Evolutionary conservation across 2,888 invertebrate species (phyloP).

Genomic region (Sinohyriopsis cumingii): DNA sequence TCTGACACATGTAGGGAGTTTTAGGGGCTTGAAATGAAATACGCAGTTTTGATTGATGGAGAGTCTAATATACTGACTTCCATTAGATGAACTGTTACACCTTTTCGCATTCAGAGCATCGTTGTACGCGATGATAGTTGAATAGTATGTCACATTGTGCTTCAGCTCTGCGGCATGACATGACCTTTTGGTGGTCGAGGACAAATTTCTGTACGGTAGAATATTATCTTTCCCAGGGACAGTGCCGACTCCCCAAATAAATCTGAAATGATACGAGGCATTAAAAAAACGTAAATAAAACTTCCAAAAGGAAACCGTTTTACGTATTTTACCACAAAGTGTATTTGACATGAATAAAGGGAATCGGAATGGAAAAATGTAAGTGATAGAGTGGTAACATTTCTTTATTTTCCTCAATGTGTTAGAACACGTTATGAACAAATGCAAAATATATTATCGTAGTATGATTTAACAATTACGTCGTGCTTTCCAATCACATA

Average conservation of each 20-base stretch:
- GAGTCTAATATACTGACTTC: constrained; percentile 30
- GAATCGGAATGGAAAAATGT: too few relatives aligned
- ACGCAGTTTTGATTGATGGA: background rate
- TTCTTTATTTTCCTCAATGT: too few relatives aligned
- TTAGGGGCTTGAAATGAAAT: too few relatives aligned
- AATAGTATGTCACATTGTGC: constrained; percentile 51
- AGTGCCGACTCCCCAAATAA: constrained; percentile 47
- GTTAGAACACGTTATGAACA: too few relatives aligned
- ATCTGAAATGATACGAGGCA: constrained; percentile 21
- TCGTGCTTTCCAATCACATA: too few relatives aligned
- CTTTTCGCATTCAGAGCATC: constrained; percentile 50
- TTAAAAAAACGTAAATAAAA: background rate
- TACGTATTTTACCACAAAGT: too few relatives aligned
- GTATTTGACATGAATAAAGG: too few relatives aligned
- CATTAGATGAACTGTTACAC: constrained; percentile 40
- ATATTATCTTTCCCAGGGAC: constrained; percentile 34
- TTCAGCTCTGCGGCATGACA: constrained; percentile 31
- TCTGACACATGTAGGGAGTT: too few relatives aligned
- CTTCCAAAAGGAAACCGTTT: too few relatives aligned
- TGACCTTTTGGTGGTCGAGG: constrained; percentile 28
- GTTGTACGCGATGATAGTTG: constrained; percentile 51
- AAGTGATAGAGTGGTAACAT: too few relatives aligned
- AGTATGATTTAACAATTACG: too few relatives aligned
- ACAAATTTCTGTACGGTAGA: constrained; percentile 32
- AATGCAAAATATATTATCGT: too few relatives aligned